phyloP scores from a whole-genome alignment of 2,888 invertebrate species.

The Nemotelus nigrinus region DNA sequence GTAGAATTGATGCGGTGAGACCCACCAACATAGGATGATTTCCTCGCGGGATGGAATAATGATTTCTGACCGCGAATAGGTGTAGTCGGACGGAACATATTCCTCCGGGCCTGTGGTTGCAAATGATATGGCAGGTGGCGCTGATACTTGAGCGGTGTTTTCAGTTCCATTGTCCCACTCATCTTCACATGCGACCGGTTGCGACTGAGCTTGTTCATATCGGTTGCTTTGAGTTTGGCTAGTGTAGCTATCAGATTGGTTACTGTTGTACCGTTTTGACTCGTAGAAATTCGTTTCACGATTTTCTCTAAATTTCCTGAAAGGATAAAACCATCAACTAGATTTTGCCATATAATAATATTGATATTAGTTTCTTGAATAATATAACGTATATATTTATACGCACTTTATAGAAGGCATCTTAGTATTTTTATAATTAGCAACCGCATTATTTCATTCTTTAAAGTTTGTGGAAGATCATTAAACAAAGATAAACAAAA shows the following conservation, averaged over 20 bases:
- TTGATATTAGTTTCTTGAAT: too few species aligned
- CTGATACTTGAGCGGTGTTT: constrained; percentile 28
- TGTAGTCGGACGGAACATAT: constrained; percentile 67
- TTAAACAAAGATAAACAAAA: too few species aligned
- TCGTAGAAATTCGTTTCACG: constrained; percentile 32
- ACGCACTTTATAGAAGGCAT: too few species aligned
- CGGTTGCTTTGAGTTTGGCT: not conserved
- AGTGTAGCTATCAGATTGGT: not conserved
- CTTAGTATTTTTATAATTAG: too few species aligned
- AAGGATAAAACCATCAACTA: not conserved
- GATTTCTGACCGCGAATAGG: constrained; percentile 66
- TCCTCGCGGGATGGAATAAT: constrained; percentile 68
- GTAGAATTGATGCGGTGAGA: constrained; percentile 78
- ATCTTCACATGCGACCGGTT: not conserved
- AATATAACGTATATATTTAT: too few species aligned
- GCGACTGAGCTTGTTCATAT: not conserved
- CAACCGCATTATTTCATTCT: too few species aligned
- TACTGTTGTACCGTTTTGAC: not conserved
- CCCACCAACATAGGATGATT: constrained; percentile 78
- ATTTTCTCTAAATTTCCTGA: constrained; percentile 30
- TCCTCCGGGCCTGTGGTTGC: constrained; percentile 55
- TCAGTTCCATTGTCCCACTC: constrained; percentile 10
- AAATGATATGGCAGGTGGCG: not conserved
- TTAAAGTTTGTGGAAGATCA: too few species aligned
- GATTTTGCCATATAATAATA: too few species aligned